These are phyloP conservation scores for Istiophorus platypterus DNA, from an alignment of 2,113 vertebrate species.

Conservation along the genomic window DNA sequence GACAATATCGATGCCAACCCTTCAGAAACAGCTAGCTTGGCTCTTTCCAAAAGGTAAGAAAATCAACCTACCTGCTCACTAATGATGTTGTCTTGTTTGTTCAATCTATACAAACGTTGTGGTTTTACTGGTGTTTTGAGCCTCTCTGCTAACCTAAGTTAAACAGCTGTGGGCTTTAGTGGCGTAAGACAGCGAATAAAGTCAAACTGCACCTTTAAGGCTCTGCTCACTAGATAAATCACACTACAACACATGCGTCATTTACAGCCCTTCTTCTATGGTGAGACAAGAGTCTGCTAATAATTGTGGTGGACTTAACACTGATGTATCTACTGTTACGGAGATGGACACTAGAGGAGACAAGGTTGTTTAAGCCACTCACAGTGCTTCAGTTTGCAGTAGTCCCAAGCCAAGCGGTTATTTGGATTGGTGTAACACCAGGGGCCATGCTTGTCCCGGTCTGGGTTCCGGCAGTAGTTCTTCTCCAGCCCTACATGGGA, in stretches of 20 bases:
- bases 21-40: neutral
- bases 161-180: too few relatives aligned
- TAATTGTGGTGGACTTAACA: neutral
- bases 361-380: conserved; percentile 77
- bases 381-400: conserved; percentile 95
- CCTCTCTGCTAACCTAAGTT: neutral
- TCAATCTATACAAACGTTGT: neutral
- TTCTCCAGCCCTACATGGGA: conserved; percentile 89
- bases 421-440: conserved; percentile 95
- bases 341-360: neutral
- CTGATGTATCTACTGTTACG: conserved; percentile 21
- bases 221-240: neutral
- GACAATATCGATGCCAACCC: too few relatives aligned
- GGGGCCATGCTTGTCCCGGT: conserved; percentile 94
- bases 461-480: conserved; percentile 97
- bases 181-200: neutral
- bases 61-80: neutral
- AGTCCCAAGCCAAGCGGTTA: conserved; percentile 94
- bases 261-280: neutral
- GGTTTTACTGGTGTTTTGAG: neutral
- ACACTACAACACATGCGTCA: neutral
- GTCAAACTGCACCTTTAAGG: neutral
- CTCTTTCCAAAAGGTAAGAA: too few relatives aligned
- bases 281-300: neutral
- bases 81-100: neutral